Base-by-base conservation (phyloP, 2,113 vertebrate genomes). In the Reinhardtius hippoglossoides region DNA sequence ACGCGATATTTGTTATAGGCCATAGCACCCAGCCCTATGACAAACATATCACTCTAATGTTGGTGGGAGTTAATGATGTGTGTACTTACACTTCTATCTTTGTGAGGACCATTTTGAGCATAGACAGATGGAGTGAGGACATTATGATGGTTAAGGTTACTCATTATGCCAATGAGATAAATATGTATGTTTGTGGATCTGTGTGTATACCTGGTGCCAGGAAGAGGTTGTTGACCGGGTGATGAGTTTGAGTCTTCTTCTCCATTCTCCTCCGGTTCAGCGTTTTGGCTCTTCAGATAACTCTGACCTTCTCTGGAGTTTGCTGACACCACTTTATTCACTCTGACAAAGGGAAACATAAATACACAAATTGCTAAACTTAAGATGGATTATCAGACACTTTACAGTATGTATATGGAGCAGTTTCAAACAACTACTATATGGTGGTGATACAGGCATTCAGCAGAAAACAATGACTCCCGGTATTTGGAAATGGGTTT, bases 281-380 rank as follows among this genome's bases (percentile, higher is more conserved):
- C 40, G 15, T 3, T 80, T 9, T 95, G 95, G 63, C 93, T 95
- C 83, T 96, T 96, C 67, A 98, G 88, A 61, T 95, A 99, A 65
- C 71, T 94, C 84, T 94, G 96, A 2, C 96, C 98, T 92, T 99
- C 98, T 84, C 88, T 96, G 35, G 97, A 99, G 69, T 95, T 85
- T 9, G 94, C 93, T 10, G 96, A 95, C 4, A 99, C 97, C 87
- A 98, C 97, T 90, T 98, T 97, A 66, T 95, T 95, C 59, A 99
- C 96, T 89, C 98, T 99, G 90, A 81, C 31, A 82, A n/a, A 73
- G 6, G 16, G 48, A 67, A 3, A 82, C 26, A 81, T 3, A 72
- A 5, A 57, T 15, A 81, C 3, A 73, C 8, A 54, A 10, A 50
- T 10, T 15, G 13, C 14, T 65, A 0, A 55, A 64, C 18, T 6